These are phyloP conservation scores for Azemiops feae DNA, from an alignment of 2,113 vertebrate genomes.

Conservation along the genomic window DNA sequence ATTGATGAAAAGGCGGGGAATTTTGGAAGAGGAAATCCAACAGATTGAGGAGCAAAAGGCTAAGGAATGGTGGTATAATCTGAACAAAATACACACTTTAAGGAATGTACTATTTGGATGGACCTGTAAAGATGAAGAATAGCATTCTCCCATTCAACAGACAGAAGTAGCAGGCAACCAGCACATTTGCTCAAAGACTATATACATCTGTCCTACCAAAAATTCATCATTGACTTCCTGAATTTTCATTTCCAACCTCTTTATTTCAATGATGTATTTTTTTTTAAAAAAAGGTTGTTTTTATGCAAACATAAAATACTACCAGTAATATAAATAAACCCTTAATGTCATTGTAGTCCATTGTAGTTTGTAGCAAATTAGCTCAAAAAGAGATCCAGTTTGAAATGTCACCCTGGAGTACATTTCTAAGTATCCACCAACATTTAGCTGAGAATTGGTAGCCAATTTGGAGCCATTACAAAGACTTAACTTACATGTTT, in stretches of 20 bases:
- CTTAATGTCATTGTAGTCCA: neutral
- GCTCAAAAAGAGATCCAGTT: neutral
- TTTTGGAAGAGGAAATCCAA: neutral
- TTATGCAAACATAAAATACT: neutral
- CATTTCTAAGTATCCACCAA: neutral
- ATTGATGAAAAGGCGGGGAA: neutral
- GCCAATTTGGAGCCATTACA: neutral
- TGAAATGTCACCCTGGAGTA: neutral
- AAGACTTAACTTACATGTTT: neutral
- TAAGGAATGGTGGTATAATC: slow-evolving; percentile 7
- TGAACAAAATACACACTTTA: neutral
- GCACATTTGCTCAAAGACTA: neutral
- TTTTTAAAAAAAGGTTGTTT: neutral
- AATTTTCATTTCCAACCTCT: neutral
- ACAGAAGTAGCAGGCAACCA: neutral
- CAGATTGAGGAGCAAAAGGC: neutral
- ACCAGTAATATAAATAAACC: neutral
- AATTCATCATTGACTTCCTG: neutral
- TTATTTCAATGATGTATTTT: neutral
- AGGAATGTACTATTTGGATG: neutral
- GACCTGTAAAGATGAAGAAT: neutral
- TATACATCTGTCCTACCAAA: slow-evolving; percentile 3
- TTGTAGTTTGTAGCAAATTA: too few relatives aligned
- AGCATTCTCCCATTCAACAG: neutral
- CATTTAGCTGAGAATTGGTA: neutral